Base-by-base conservation (phyloP, 1,140 invertebrate genomes). In the Latrodectus geometricus region DNA sequence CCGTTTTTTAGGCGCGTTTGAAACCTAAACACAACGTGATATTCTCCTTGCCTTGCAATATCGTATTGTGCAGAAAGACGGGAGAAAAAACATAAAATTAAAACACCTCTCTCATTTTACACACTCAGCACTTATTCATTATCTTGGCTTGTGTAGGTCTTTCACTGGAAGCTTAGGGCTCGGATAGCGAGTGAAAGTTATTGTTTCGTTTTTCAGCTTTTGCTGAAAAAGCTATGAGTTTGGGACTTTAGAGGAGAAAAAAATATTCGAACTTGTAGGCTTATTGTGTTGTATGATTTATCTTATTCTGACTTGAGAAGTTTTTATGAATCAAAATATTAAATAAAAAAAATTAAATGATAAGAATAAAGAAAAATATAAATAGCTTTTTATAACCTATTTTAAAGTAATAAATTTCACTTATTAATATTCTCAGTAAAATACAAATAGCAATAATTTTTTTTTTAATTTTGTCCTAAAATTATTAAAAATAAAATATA, bases 21-120 rank as follows among this genome's bases (percentile, higher is more conserved):
- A 68, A 78, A 49, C 35, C 56, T 78, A 78, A 78, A 78, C 76
- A 78, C 76, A 78, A 78, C 76, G n/a, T 78, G 76, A 68, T 78
- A 78, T 78, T 78, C 76, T 50, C 15, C 76, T 78, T 15, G 56
- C 75, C 9, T n/a, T 65, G 20, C 35, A 56, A 78, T 78, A 52
- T 61, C 54, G 17, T 8, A 61, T 61, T 61, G 54, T 61, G 17
- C 54, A 52, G 61, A 78, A 56, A 48, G 12, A 35, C 35, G 35
- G 35, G 5, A 35, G 35, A 35, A 35, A 35, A 35, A 35, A 35
- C 35, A 35, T 35, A 35, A 35, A 35, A 35, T 35, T 35, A 35
- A 9, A 35, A 49, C 49, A 49, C 49, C 48, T 50, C 35, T 68
- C 76, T 77, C 54, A 23, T 23, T 23, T 23, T 69, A 15, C 9